Conservation (phyloP, 1,140 invertebrate genomes). For the Camponotus vicinus region DNA sequence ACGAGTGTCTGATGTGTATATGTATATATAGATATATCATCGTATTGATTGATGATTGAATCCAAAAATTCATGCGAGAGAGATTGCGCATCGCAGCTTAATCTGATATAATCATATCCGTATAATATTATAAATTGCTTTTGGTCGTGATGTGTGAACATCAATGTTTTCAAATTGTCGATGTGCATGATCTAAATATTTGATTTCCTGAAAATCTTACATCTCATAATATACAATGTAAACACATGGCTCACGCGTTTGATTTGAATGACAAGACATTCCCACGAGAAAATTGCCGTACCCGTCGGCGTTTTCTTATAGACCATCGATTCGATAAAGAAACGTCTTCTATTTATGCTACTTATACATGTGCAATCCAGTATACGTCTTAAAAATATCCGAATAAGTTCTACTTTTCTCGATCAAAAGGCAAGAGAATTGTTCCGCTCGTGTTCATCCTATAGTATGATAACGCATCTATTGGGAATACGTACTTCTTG, state of each 20-base stretch:
- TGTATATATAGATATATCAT: not conserved
- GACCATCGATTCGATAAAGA: constrained; percentile 56
- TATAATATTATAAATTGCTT: constrained; percentile 30
- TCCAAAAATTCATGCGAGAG: not conserved
- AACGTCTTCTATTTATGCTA: constrained; percentile 70
- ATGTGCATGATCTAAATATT: not conserved
- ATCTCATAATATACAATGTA: not conserved
- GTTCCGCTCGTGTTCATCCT: constrained; percentile 75
- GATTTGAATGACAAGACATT: constrained; percentile 12
- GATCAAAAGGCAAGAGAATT: constrained; percentile 77
- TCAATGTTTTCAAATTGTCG: not conserved
- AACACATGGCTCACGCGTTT: not conserved
- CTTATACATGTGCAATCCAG: constrained; percentile 69
- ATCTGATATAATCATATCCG: constrained; percentile 23
- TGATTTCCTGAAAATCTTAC: not conserved
- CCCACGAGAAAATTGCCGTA: constrained; percentile 22
- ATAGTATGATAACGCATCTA: constrained; percentile 71
- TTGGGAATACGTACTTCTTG: constrained; percentile 69
- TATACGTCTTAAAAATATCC: constrained; percentile 75
- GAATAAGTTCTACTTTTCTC: constrained; percentile 72
- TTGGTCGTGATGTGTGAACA: constrained; percentile 21
- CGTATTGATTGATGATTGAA: not conserved
- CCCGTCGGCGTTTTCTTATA: constrained; percentile 28
- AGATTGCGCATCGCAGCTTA: constrained; percentile 21
- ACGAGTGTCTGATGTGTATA: not conserved